phyloP scores from a whole-genome alignment of 1,140 invertebrate species.

The Bombus soroeensis region DNA sequence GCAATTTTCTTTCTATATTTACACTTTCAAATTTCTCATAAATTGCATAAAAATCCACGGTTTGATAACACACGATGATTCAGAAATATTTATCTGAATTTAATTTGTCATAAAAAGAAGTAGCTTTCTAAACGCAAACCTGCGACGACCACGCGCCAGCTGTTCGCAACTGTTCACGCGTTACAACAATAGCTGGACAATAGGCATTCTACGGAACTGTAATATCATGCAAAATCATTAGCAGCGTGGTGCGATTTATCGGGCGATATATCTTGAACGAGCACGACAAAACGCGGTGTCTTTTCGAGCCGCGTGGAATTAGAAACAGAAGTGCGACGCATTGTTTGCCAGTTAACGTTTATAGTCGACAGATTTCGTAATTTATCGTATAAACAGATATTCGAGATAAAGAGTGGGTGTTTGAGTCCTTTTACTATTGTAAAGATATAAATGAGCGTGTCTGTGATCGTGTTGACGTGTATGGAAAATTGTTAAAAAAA shows the following conservation, averaged over 20 bases:
- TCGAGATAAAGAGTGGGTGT: background rate
- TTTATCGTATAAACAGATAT: background rate
- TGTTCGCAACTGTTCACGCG: background rate
- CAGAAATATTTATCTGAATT: too few relatives aligned
- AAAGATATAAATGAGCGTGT: too few relatives aligned
- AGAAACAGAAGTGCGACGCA: background rate
- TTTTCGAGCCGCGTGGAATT: slow-evolving; percentile 9
- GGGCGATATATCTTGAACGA: slow-evolving; percentile 19
- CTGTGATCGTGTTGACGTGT: too few relatives aligned
- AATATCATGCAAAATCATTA: slow-evolving; percentile 35
- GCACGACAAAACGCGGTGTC: background rate
- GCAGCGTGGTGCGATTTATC: slow-evolving; percentile 20
- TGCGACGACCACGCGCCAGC: background rate
- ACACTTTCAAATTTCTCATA: too few relatives aligned
- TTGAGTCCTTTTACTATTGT: background rate
- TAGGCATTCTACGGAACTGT: slow-evolving; percentile 4
- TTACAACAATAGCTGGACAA: slow-evolving; percentile 20
- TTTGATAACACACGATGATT: too few relatives aligned
- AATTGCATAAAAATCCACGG: too few relatives aligned
- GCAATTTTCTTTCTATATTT: too few relatives aligned
- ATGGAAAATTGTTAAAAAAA: too few relatives aligned
- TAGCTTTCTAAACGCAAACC: background rate
- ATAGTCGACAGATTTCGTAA: background rate
- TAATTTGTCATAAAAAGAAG: background rate
- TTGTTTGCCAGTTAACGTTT: background rate